Conservation (phyloP, 2,888 invertebrate genomes). For the Scaptomyza reducta region DNA sequence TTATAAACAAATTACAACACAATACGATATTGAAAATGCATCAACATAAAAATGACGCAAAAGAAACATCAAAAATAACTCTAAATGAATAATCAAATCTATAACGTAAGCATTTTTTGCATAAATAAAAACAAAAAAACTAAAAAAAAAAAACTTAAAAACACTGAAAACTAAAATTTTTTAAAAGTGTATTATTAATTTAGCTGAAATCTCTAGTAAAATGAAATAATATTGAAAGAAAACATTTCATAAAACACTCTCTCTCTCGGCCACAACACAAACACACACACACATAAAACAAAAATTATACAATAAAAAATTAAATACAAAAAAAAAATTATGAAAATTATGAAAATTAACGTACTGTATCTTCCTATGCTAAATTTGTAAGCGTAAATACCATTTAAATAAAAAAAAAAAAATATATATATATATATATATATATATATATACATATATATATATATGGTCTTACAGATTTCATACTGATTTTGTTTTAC, state of each 20-base stretch:
- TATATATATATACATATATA: conserved; percentile 27
- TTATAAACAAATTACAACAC: conserved; percentile 63
- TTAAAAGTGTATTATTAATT: conserved; percentile 71
- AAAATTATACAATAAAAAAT: conserved; percentile 17
- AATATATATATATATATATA: conserved; percentile 12
- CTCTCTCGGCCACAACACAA: conserved; percentile 21
- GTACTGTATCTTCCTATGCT: conserved; percentile 70
- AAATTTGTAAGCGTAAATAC: conserved; percentile 57
- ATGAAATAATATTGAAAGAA: conserved; percentile 45
- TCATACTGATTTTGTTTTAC: conserved; percentile 48
- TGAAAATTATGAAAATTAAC: conserved; percentile 28
- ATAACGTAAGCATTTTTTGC: conserved; percentile 71
- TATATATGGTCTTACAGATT: conserved; percentile 34
- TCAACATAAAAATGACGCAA: conserved; percentile 26
- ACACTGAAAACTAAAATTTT: conserved; percentile 61
- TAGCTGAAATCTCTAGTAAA: conserved; percentile 77
- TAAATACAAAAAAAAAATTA: conserved; percentile 6
- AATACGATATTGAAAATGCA: conserved; percentile 35
- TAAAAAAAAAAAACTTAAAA: conserved; percentile 29
- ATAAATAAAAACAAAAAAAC: conserved; percentile 40
- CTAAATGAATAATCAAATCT: conserved; percentile 57
- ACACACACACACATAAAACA: conserved; percentile 13
- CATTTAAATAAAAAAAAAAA: conserved; percentile 11
- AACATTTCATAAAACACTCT: conserved; percentile 46
- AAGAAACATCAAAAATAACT: conserved; percentile 50